Evolutionary conservation across 2,888 invertebrate genomes (phyloP).

Genomic region (Nymphalis urticae): DNA sequence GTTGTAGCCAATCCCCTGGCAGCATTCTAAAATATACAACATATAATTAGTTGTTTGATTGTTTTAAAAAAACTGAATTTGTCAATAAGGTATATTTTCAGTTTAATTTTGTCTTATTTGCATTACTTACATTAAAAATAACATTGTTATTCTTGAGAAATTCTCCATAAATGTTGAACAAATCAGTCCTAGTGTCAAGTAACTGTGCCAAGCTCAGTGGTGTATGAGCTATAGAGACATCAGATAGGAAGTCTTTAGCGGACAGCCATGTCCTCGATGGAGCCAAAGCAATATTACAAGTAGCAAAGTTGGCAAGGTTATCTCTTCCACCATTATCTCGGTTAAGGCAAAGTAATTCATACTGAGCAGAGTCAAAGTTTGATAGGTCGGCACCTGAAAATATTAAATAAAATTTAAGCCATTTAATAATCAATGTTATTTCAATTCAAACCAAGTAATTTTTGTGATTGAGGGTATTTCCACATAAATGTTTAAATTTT

Average conservation of each 20-base stretch:
- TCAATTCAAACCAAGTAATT: too few species aligned
- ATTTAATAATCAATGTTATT: too few species aligned
- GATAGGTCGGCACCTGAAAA: constrained; percentile 81
- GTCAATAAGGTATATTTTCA: not conserved
- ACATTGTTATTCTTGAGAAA: constrained; percentile 76
- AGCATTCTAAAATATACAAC: constrained; percentile 60
- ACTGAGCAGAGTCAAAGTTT: constrained; percentile 77
- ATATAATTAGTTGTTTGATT: not conserved
- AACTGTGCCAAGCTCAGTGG: constrained; percentile 81
- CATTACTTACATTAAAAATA: constrained; percentile 70
- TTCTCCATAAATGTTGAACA: constrained; percentile 85
- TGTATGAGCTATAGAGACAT: constrained; percentile 85
- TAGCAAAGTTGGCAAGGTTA: constrained; percentile 73
- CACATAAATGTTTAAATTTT: too few species aligned
- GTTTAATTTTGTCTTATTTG: too few species aligned
- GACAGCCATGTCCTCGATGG: constrained; percentile 82
- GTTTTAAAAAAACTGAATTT: not conserved
- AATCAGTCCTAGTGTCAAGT: constrained; percentile 79
- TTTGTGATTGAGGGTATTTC: too few species aligned
- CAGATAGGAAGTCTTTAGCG: constrained; percentile 71
- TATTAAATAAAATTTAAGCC: not conserved
- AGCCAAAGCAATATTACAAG: constrained; percentile 83
- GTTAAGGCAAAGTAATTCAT: constrained; percentile 84
- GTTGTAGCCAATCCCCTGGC: constrained; percentile 71
- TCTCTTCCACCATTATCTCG: constrained; percentile 77